phyloP scores from a whole-genome alignment of 2,888 invertebrate genomes.

The Folsomia manolachei region DNA sequence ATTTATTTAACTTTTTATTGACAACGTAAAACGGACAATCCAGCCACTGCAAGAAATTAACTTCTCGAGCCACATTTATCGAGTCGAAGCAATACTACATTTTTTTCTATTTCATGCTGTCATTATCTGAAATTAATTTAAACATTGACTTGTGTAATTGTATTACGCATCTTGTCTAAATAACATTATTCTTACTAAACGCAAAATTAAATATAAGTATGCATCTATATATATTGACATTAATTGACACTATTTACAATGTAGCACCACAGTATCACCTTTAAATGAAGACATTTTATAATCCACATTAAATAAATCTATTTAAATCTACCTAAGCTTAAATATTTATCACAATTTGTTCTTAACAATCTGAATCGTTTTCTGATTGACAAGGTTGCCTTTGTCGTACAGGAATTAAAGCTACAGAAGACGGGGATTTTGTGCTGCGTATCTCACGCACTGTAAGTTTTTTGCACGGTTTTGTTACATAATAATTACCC shows the following conservation, averaged over 20 bases:
- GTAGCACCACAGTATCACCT: constrained; percentile 3
- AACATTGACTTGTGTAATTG: no score
- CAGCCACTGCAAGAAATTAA: no score
- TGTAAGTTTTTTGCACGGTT: background rate
- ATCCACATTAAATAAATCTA: background rate
- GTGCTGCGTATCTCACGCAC: constrained; percentile 8
- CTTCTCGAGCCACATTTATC: no score
- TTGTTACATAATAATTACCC: background rate
- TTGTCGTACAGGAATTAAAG: background rate
- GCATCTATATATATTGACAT: no score
- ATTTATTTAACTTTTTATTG: no score
- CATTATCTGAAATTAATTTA: no score
- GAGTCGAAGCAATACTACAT: no score
- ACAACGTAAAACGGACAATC: no score
- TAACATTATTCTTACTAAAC: no score
- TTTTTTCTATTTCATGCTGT: no score
- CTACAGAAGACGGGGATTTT: constrained; percentile 18
- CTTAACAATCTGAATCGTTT: background rate
- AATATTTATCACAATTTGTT: background rate
- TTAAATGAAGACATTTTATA: background rate
- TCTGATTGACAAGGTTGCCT: background rate
- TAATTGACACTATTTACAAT: background rate
- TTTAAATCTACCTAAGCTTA: background rate
- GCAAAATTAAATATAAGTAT: no score
- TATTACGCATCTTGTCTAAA: no score